These are phyloP conservation scores for Falco biarmicus DNA, from an alignment of 2,797 vertebrate species.

Conservation along the genomic window DNA sequence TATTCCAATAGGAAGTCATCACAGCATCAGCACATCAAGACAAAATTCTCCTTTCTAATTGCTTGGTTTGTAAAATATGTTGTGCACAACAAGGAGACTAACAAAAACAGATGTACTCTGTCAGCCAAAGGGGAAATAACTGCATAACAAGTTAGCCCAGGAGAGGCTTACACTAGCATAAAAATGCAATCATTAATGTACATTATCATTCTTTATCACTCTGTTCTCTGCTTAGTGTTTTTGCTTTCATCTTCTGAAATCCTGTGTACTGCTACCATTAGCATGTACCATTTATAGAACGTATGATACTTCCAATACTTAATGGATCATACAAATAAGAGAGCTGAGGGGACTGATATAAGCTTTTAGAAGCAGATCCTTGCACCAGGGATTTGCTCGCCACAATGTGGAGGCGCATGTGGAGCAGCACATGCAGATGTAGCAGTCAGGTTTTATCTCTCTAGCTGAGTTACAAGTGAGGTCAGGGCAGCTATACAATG, in stretches of 20 bases:
- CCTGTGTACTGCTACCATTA: not conserved
- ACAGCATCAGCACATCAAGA: not conserved
- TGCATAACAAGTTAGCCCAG: conserved; percentile 35
- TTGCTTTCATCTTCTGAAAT: conserved; percentile 5
- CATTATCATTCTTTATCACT: conserved; percentile 27
- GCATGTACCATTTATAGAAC: not conserved
- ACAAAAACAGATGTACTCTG: conserved; percentile 60
- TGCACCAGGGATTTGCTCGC: not conserved
- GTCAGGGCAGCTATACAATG: not conserved
- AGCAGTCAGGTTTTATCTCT: not conserved
- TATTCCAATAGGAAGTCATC: conserved; percentile 31
- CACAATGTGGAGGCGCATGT: not conserved
- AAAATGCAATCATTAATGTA: conserved; percentile 3
- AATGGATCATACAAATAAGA: not conserved
- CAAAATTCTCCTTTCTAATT: conserved; percentile 46
- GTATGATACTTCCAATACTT: not conserved
- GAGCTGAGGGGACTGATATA: not conserved
- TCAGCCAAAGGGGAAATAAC: conserved; percentile 46
- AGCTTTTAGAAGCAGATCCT: not conserved
- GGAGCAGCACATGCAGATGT: not conserved
- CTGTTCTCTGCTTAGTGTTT: not conserved
- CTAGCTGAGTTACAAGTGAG: not conserved
- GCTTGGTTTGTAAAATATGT: conserved; percentile 51
- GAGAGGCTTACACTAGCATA: conserved; percentile 9
- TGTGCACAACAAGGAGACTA: conserved; percentile 14